Evolutionary conservation across 2,113 vertebrate species (phyloP).

Genomic region (Periophthalmodon schlosseri): DNA sequence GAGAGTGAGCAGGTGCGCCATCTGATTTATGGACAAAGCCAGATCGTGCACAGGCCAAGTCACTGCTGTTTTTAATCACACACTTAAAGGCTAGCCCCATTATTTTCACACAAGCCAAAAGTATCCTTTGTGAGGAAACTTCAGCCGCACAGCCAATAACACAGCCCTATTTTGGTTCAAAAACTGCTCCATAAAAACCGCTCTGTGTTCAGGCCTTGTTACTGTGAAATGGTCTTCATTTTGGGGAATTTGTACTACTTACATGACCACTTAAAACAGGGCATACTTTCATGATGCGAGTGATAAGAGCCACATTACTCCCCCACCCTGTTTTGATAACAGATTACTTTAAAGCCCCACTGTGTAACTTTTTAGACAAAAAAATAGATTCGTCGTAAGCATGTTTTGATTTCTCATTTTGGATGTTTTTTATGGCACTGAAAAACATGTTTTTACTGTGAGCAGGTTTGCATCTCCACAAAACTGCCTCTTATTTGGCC

Average conservation of each 20-base stretch:
- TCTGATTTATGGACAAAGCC: constrained; percentile 60
- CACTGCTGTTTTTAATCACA: constrained; percentile 51
- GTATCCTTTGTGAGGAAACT: constrained; percentile 55
- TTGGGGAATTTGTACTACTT: neutral
- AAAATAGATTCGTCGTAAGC: too few species aligned
- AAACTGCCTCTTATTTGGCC: too few species aligned
- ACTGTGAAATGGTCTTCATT: constrained; percentile 17
- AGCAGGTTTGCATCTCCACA: too few species aligned
- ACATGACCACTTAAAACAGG: constrained; percentile 5
- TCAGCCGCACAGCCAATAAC: constrained; percentile 34
- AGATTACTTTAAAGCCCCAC: too few species aligned
- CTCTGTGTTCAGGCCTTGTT: constrained; percentile 7
- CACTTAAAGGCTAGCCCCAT: constrained; percentile 61
- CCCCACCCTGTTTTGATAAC: neutral
- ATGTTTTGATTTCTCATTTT: too few species aligned
- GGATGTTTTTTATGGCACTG: too few species aligned
- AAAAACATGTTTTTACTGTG: too few species aligned
- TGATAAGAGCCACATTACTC: neutral
- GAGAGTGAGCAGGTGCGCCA: constrained; percentile 69
- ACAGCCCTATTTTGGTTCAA: constrained; percentile 32
- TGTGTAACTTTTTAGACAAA: too few species aligned
- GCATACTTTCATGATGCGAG: neutral
- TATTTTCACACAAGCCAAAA: constrained; percentile 64
- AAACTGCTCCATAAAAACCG: constrained; percentile 8
- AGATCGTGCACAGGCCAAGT: constrained; percentile 64